Conservation (phyloP, 2,888 invertebrate genomes). For the Salticus scenicus region DNA sequence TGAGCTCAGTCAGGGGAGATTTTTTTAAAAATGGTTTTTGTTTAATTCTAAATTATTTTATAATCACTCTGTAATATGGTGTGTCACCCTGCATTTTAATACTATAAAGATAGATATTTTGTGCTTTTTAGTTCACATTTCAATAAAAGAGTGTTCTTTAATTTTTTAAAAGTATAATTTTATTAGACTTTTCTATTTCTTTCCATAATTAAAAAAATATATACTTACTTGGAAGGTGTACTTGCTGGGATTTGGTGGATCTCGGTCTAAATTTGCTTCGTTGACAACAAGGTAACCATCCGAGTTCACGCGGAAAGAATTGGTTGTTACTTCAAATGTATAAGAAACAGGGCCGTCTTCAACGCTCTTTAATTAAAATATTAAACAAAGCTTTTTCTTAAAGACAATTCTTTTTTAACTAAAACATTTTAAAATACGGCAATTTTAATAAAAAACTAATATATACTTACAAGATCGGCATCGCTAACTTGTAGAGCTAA, state of each 20-base stretch:
- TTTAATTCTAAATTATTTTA: no score
- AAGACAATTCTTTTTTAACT: no score
- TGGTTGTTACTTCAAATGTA: conserved; percentile 87
- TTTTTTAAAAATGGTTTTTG: no score
- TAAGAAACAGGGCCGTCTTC: conserved; percentile 47
- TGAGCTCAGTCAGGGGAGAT: no score
- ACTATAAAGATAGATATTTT: no score
- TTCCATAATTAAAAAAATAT: no score
- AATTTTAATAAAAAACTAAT: neutral
- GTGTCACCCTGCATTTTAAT: no score
- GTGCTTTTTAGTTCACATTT: no score
- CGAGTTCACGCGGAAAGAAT: conserved; percentile 86
- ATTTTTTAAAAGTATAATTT: no score
- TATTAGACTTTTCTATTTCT: no score
- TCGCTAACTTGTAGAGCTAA: conserved; percentile 86
- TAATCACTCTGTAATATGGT: no score
- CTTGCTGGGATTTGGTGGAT: conserved; percentile 88
- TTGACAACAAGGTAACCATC: conserved; percentile 86
- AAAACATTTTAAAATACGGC: neutral
- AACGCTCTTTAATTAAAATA: conserved; percentile 22
- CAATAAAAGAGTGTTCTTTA: no score
- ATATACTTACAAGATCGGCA: conserved; percentile 84
- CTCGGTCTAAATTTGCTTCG: conserved; percentile 88
- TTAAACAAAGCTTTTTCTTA: neutral
- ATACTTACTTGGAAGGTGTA: conserved; percentile 85